Evolutionary conservation across 2,113 vertebrate species (phyloP).

Genomic region (Bubalus kerabau): DNA sequence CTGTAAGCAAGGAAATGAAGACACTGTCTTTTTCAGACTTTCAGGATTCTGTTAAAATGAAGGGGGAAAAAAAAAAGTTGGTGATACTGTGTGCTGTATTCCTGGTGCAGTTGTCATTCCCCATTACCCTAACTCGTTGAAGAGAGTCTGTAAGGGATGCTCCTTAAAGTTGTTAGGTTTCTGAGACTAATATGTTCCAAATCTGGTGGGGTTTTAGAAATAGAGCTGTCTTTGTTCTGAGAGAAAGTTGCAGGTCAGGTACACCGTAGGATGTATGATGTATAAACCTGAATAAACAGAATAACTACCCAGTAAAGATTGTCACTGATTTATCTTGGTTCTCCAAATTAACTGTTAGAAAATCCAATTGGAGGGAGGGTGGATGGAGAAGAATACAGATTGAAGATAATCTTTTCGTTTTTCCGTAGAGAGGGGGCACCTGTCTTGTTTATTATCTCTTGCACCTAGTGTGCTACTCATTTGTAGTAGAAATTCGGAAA

Average conservation of each 20-base stretch:
- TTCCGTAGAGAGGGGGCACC: neutral
- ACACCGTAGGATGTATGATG: neutral
- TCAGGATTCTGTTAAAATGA: conserved; percentile 12
- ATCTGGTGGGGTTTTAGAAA: conserved; percentile 31
- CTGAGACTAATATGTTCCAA: neutral
- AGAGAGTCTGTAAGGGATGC: neutral
- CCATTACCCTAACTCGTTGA: neutral
- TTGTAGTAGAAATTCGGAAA: neutral
- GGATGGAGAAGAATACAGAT: neutral
- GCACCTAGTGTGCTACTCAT: neutral
- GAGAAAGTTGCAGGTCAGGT: neutral
- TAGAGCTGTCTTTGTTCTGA: neutral
- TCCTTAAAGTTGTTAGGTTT: conserved; percentile 30
- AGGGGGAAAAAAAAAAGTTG: neutral
- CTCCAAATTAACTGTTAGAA: neutral
- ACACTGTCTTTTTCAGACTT: conserved; percentile 38
- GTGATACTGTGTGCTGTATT: conserved; percentile 9
- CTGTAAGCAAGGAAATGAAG: conserved; percentile 37
- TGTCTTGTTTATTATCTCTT: neutral
- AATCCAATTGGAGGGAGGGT: neutral
- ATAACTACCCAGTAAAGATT: neutral
- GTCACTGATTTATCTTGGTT: neutral
- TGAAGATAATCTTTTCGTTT: neutral
- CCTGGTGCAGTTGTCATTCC: neutral
- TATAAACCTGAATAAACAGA: neutral